phyloP scores from a whole-genome alignment of 1,140 invertebrate species.

The Macrosteles quadrilineatus region DNA sequence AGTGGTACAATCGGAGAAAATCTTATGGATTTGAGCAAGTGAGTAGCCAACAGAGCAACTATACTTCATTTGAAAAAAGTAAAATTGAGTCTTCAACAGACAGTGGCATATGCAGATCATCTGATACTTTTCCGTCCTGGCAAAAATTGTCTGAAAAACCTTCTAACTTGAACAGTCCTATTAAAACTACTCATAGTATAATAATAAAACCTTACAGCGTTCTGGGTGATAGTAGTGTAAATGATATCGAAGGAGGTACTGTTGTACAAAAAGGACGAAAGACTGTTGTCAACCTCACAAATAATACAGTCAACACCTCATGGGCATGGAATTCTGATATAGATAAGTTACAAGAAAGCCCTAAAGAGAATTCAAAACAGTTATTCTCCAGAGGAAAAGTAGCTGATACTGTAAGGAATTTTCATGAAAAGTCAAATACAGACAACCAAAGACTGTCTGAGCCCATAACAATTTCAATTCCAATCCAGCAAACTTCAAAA shows the following conservation, averaged over 20 bases:
- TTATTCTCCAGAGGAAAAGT: slow-evolving; percentile 21
- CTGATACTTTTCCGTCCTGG: slow-evolving; percentile 53
- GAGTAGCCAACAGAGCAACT: slow-evolving; percentile 49
- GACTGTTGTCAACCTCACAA: slow-evolving; percentile 37
- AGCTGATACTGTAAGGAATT: slow-evolving; percentile 24
- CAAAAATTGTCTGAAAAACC: slow-evolving; percentile 21
- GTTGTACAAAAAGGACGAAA: slow-evolving; percentile 29
- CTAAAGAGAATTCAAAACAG: slow-evolving; percentile 11
- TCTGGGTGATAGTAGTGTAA: not conserved
- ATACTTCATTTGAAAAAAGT: slow-evolving; percentile 44
- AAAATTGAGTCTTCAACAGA: slow-evolving; percentile 59
- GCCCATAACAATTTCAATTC: slow-evolving; percentile 32
- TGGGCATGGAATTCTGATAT: slow-evolving; percentile 15
- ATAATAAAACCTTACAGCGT: slow-evolving; percentile 21
- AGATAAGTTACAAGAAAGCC: not conserved
- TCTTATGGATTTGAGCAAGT: slow-evolving; percentile 74
- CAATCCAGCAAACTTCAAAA: slow-evolving; percentile 19
- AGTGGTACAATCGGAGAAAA: slow-evolving; percentile 69
- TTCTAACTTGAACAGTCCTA: not conserved
- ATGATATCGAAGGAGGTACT: slow-evolving; percentile 20
- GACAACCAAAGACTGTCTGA: slow-evolving; percentile 24
- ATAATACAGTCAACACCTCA: not conserved
- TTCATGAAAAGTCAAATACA: slow-evolving; percentile 25
- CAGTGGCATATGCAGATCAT: slow-evolving; percentile 68
- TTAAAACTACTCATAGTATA: slow-evolving; percentile 36